Evolutionary conservation across 2,888 invertebrate species (phyloP).

Genomic region (Agonopterix arenella): DNA sequence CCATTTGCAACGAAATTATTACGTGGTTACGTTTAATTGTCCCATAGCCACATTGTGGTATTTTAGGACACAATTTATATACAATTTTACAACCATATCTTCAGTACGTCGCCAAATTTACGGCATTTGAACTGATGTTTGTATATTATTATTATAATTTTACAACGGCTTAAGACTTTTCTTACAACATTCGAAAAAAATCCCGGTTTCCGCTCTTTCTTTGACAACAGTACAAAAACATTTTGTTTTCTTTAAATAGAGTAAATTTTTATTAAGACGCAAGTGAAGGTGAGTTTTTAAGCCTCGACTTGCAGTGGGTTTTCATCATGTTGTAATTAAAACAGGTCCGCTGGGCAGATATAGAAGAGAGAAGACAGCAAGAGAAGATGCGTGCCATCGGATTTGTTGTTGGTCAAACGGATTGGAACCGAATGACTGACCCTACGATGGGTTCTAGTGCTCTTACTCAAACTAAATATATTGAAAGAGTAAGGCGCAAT

Average conservation of each 20-base stretch:
- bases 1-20: too few species aligned
- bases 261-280: not conserved
- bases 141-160: too few species aligned
- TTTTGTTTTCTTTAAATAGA: too few species aligned
- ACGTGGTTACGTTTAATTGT: too few species aligned
- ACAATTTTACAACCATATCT: constrained; percentile 31
- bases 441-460: constrained; percentile 92
- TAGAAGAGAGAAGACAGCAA: constrained; percentile 94
- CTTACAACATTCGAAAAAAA: too few species aligned
- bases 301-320: constrained; percentile 14
- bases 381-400: constrained; percentile 96
- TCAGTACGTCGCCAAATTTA: not conserved
- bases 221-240: too few species aligned
- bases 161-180: too few species aligned
- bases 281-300: constrained; percentile 6
- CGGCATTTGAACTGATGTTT: too few species aligned
- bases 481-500: constrained; percentile 77
- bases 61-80: not conserved
- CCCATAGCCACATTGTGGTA: not conserved
- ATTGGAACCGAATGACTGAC: constrained; percentile 97
- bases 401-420: constrained; percentile 97
- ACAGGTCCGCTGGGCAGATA: constrained; percentile 98
- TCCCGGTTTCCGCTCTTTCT: too few species aligned
- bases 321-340: constrained; percentile 62
- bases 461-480: constrained; percentile 95